Evolutionary conservation across 1,140 invertebrate genomes (phyloP).

Genomic region (Papilio polyxenes): DNA sequence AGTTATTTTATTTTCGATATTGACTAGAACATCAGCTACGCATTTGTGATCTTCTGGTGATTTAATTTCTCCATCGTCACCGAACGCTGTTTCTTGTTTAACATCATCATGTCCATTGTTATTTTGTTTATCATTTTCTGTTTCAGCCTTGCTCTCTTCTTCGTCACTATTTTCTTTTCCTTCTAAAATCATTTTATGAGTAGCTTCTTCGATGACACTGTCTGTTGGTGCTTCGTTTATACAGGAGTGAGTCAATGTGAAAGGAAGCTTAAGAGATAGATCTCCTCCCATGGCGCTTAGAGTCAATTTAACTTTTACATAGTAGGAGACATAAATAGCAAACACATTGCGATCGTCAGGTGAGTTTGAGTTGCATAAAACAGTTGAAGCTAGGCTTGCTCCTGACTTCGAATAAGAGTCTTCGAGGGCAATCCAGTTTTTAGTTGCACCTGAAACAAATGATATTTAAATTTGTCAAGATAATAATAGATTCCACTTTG

Average conservation of each 20-base stretch:
- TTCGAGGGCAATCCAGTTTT: slow-evolving; percentile 91
- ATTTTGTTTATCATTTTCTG: slow-evolving; percentile 67
- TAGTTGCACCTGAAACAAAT: slow-evolving; percentile 82
- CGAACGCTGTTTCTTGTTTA: slow-evolving; percentile 50
- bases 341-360: slow-evolving; percentile 90
- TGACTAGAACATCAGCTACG: slow-evolving; percentile 70
- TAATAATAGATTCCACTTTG: no score
- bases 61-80: slow-evolving; percentile 62
- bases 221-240: slow-evolving; percentile 78
- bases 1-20: slow-evolving; percentile 69
- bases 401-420: slow-evolving; percentile 87
- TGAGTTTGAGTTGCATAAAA: slow-evolving; percentile 81
- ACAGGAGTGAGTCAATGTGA: slow-evolving; percentile 83
- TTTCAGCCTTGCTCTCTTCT: slow-evolving; percentile 63
- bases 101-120: slow-evolving; percentile 56
- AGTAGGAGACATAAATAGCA: slow-evolving; percentile 94
- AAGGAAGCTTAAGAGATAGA: slow-evolving; percentile 89
- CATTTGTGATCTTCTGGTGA: slow-evolving; percentile 63
- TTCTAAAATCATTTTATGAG: slow-evolving; percentile 76
- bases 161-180: slow-evolving; percentile 74
- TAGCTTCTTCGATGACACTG: slow-evolving; percentile 73
- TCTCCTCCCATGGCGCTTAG: slow-evolving; percentile 90
- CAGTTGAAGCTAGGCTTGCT: slow-evolving; percentile 85
- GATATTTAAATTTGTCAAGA: no score
- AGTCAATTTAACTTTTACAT: slow-evolving; percentile 91